Evolutionary conservation across 2,888 invertebrate genomes (phyloP), one percentile per base, ranked within the genome.

Genomic region (Hanleya hanleyi): DNA sequence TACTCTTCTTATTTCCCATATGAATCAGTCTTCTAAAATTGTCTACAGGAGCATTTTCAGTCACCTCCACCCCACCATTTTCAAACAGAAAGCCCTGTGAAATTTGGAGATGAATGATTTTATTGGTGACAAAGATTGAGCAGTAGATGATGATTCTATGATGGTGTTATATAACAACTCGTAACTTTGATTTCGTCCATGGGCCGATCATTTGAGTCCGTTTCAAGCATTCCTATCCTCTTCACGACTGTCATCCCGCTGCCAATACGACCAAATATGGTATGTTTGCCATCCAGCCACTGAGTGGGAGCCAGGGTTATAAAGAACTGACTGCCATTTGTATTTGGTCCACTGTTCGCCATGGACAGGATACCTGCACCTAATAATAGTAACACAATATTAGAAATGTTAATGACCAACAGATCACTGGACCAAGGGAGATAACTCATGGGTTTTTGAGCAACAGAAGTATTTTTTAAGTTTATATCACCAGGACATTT

Each of bases 291-390:
- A 92, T 99, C 99, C 47, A 99, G 92, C 97, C 99, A 99, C 86
- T 98, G 98, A 0, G 98, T 97, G 0, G 99, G 98, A 0, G 96
- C 97, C 75, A 99, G 91, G 0, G 98, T 98, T 65, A 99, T 96
- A 86, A 99, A 99, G 92, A 99, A 99, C 90, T 99, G 99, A 37
- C 97, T 98, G 1, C 98, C 98, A 91, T 99, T 99, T 6, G 96
- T 95, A 87, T 99, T 94, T 0, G 98, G 97, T 0, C 99, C 98
- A 29, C 98, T 95, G 92, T 99, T 99, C 0, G 99, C 99, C 99
- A 99, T 99, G 0, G 98, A 97, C 41, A 97, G 87, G 72, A 97
- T 94, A 0, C 97, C 97, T 75, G 94, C 94, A 72, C 94, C 94
- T 93, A 81, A 33, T 84, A 84, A 49, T 26, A 49, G 22, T 2